These are phyloP conservation scores for Aricia agestis DNA, from an alignment of 1,140 invertebrate genomes.

Conservation along the genomic window DNA sequence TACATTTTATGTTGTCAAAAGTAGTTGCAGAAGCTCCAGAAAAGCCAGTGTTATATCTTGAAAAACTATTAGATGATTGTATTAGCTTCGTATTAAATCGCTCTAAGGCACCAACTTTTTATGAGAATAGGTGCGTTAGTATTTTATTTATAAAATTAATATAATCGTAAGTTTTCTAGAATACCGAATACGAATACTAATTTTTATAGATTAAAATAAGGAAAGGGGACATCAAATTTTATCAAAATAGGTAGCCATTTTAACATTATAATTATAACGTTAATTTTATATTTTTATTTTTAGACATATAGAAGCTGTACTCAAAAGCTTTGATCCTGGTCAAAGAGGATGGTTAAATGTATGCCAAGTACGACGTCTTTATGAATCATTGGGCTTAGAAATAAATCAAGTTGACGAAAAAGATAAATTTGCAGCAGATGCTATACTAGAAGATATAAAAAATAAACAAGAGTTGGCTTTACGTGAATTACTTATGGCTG, in stretches of 20 bases:
- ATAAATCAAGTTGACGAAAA: slow-evolving; percentile 29
- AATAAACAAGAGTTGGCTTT: slow-evolving; percentile 49
- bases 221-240: no score
- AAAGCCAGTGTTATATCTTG: slow-evolving; percentile 47
- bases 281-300: slow-evolving; percentile 19
- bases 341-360: slow-evolving; percentile 53
- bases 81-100: slow-evolving; percentile 60
- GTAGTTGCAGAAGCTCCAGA: slow-evolving; percentile 42
- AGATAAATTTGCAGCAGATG: slow-evolving; percentile 42
- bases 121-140: slow-evolving; percentile 50
- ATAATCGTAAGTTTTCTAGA: no score
- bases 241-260: no score
- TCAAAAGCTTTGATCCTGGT: slow-evolving; percentile 66
- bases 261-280: no score
- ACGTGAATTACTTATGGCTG: slow-evolving; percentile 43
- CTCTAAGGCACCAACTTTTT: slow-evolving; percentile 51
- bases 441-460: slow-evolving; percentile 37
- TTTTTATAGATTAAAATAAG: no score
- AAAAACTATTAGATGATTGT: slow-evolving; percentile 56
- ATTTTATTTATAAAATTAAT: no score
- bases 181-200: no score
- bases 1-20: slow-evolving; percentile 55
- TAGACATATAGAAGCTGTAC: slow-evolving; percentile 58
- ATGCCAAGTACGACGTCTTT: slow-evolving; percentile 51
- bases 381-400: slow-evolving; percentile 46